phyloP scores from a whole-genome alignment of 1,140 invertebrate genomes.

The Ceratina japonica region DNA sequence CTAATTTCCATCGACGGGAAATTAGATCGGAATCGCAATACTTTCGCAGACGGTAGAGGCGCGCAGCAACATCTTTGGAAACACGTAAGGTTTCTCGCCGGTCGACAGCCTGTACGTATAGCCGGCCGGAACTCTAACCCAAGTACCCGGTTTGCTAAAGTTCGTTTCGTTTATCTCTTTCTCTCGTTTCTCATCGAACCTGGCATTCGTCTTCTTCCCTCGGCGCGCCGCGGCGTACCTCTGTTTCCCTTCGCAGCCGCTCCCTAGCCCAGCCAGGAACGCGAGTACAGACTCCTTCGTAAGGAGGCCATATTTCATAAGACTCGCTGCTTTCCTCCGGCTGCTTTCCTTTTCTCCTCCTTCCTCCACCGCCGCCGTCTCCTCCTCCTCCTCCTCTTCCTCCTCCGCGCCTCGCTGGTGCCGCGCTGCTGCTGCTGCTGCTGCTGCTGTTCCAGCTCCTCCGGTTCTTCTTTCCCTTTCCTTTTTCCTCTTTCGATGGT shows the following conservation, averaged over 20 bases:
- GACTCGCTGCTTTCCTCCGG: constrained; percentile 67
- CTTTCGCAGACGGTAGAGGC: too few species aligned
- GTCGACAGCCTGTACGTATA: too few species aligned
- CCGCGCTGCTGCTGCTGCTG: constrained; percentile 9
- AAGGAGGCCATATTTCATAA: constrained; percentile 79
- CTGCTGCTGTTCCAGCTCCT: constrained; percentile 35
- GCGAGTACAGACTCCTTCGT: constrained; percentile 67
- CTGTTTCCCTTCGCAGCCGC: constrained; percentile 37
- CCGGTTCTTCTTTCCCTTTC: constrained; percentile 56
- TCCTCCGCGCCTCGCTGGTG: neutral
- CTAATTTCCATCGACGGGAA: too few species aligned
- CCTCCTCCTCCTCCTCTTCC: constrained; percentile 27
- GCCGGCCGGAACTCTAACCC: neutral
- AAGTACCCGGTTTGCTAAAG: constrained; percentile 25
- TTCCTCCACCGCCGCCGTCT: constrained; percentile 48
- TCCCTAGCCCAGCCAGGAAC: constrained; percentile 42
- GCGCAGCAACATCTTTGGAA: too few species aligned
- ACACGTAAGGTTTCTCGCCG: too few species aligned
- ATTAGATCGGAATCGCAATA: too few species aligned
- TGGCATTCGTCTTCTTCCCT: constrained; percentile 27
- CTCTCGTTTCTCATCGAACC: constrained; percentile 1
- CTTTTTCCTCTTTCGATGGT: constrained; percentile 65
- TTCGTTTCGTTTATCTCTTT: constrained; percentile 35
- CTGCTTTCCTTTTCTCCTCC: constrained; percentile 71
- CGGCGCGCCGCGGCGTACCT: neutral